A percentile compares a stretch with the other conserved stretches of the same genome.
These are phyloP conservation scores for Neoascia interrupta DNA, from an alignment of 2,888 invertebrate species.

Conservation along the genomic window DNA sequence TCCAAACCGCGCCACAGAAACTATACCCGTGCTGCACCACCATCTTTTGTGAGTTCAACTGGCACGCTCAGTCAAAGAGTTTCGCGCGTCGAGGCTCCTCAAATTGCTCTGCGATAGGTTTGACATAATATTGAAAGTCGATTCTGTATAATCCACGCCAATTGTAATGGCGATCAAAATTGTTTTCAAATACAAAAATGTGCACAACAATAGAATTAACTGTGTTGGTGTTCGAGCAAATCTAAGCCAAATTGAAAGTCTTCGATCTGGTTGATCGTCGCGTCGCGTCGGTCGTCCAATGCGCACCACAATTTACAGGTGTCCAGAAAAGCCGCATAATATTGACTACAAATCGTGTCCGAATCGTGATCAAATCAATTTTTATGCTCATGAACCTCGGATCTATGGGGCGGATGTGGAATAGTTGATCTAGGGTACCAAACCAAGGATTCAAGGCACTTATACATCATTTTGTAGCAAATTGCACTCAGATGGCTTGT, in stretches of 20 bases:
- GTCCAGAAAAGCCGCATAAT: constrained; percentile 43
- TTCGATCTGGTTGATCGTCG: constrained; percentile 22
- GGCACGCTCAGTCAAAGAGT: constrained; percentile 56
- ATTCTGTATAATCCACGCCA: constrained; percentile 21
- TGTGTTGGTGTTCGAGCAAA: not conserved
- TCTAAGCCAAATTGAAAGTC: constrained; percentile 62
- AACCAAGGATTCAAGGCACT: not conserved
- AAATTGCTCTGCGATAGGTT: constrained; percentile 62
- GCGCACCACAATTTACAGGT: constrained; percentile 55
- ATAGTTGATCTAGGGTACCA: no score
- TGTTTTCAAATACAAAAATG: not conserved
- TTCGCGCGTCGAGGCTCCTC: constrained; percentile 42
- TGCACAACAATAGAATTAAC: constrained; percentile 39
- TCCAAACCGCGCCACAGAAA: constrained; percentile 40
- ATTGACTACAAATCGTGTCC: constrained; percentile 53
- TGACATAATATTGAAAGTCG: constrained; percentile 68
- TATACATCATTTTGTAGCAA: constrained; percentile 28
- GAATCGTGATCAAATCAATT: constrained; percentile 62
- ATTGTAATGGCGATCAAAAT: not conserved
- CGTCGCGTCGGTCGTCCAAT: constrained; percentile 24
- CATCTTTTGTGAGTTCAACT: constrained; percentile 42
- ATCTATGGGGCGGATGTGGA: constrained; percentile 18
- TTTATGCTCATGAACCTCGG: constrained; percentile 44
- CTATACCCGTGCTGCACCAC: not conserved
- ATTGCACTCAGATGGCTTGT: constrained; percentile 29